Conservation (phyloP, 2,797 vertebrate species). For the Hirundo rustica region DNA sequence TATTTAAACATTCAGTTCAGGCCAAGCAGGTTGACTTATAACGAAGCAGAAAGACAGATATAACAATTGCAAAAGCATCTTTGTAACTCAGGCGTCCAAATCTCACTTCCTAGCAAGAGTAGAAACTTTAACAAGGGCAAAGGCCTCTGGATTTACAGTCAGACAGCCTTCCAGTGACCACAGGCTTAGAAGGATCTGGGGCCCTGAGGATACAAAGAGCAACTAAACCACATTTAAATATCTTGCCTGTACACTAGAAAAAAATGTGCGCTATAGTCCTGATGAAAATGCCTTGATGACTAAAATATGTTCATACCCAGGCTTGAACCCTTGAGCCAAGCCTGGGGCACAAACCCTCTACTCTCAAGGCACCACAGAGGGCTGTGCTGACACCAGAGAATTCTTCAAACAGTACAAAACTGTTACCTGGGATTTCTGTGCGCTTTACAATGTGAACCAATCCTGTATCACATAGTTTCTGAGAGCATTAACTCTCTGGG, state of each 20-base stretch:
- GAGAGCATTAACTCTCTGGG: neutral
- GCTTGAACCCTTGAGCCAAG: neutral
- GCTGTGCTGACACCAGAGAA: neutral
- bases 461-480: neutral
- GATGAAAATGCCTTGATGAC: neutral
- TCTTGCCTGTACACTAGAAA: neutral
- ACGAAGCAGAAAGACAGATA: neutral
- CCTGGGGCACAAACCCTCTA: neutral
- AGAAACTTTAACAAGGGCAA: neutral
- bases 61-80: constrained; percentile 13
- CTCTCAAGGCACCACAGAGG: neutral
- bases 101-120: neutral
- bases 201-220: neutral
- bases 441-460: neutral
- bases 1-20: constrained; percentile 9
- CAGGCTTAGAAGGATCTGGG: neutral
- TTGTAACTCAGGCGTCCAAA: neutral
- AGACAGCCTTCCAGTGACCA: neutral
- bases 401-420: neutral
- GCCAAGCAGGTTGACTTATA: constrained; percentile 44
- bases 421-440: neutral
- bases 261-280: neutral
- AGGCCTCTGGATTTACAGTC: neutral
- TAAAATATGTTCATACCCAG: neutral
- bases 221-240: neutral